Base-by-base conservation (phyloP, 1,140 invertebrate genomes). In the Cydia pomonella region DNA sequence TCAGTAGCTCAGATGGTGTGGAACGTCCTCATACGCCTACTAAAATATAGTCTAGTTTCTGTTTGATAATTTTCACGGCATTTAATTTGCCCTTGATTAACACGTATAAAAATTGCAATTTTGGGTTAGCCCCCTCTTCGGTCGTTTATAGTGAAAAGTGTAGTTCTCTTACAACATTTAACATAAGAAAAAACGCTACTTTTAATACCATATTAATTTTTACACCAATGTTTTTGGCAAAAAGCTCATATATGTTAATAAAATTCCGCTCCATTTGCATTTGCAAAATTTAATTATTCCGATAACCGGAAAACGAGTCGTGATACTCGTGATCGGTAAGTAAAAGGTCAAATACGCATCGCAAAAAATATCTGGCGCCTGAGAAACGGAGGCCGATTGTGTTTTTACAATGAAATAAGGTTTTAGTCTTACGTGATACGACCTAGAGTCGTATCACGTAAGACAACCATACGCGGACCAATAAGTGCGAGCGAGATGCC, bases 341-440 rank as follows among this genome's bases (percentile, higher is more conserved):
- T 66, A 66, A 66, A 66, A 66, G 63, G 63, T 66, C 63, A 66
- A 33, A 66, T 59, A 66, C 63, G 25, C 27, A 16, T 66, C 25
- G 63, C 63, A 66, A 66, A 66, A 66, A 66, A 66, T 66, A 27
- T 50, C n/a, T 23, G 53, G 53, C 18, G 53, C 53, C 53, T 12
- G 47, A 50, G 47, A 59, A 2, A 23, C 41, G 2, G 41, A 13
- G 5, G 50, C n/a, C 50, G 2, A 44, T 16, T 44, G 12, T 3
- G 13, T 44, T 44, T 16, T 44, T 16, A 44, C 0, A 44, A 44
- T 44, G 13, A 16, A 7, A 44, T 44, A 3, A 53, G 50, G 16
- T n/a, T 1, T 44, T 38, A 9, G 33, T 16, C 44, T 47, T n/a
- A n/a, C n/a, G n/a, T n/a, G 16, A 47, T n/a, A 47, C 33, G 33